Base-by-base conservation (phyloP, 2,888 invertebrate genomes). In the Amphimallon solstitiale region DNA sequence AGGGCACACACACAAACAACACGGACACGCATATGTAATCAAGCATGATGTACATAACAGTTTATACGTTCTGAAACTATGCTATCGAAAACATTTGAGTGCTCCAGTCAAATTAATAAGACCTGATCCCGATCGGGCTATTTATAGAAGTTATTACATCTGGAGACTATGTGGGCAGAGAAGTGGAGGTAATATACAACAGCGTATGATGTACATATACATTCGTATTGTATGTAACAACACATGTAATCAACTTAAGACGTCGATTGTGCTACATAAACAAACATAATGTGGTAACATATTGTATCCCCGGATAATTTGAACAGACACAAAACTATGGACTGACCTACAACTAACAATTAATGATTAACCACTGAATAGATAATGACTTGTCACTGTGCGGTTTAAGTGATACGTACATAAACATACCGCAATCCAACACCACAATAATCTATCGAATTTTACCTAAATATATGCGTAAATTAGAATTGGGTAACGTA, bases 91-190 rank as follows among this genome's bases (percentile, higher is more conserved):
- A 40, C 6, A 40, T 15, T 12, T 6, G 15, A 40, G 15, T 40
- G 15, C 12, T 15, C 23, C 21, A 54, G 54, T 12, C 17, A 21
- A 40, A 54, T 54, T 54, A 54, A 54, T 38, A 54, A 54, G 23
- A 40, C 21, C 54, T 21, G 54, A 54, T 17, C 37, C 37, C 12
- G 14, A 45, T 51, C 15, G n/a, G 12, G 9, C 52, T 54, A 54
- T 54, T 54, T 40, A 40, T 54, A 54, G 51, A 29, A 35, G 12
- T 54, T 54, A 54, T 54, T 38, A 38, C 54, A 40, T 54, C 40
- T 21, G 38, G 34, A 35, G 51, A 54, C n/a, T 23, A 38, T 54
- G 40, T 40, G 54, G 40, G 40, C 40, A 40, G 54, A 40, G 54
- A 54, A 54, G 38, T 54, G 38, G 54, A 54, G 35, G 38, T 15